Base-by-base conservation (phyloP, 2,113 vertebrate genomes). In the Perognathus longimembris region DNA sequence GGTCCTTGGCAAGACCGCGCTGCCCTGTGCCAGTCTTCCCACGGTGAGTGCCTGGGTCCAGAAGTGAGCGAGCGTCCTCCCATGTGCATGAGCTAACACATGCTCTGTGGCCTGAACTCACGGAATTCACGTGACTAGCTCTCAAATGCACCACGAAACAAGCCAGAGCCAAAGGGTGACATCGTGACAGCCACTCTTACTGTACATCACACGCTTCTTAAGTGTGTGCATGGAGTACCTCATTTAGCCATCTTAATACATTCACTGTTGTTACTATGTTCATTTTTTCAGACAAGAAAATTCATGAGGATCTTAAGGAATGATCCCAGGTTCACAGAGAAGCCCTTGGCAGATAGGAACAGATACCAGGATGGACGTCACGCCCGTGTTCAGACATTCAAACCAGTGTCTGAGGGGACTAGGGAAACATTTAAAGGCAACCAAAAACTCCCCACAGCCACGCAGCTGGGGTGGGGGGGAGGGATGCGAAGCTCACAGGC, bases 401-500 rank as follows among this genome's bases (percentile, higher is more conserved):
- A 11, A 38, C 7, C 1, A 14, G 4, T 17, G 66, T 38, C 3
- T 24, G 9, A 1, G 1, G 12, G 0, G 1, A n/a, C 50, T 11
- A 54, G 42, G 57, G 17, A 45, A 24, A 34, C 7, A 8, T 24
- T 17, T 17, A 20, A 54, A 67, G 34, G 17, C 57, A 32, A 18
- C 4, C 38, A 7, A 42, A 67, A 30, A 40, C 10, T 9, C 22
- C 3, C 40, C 28, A 34, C 17, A 21, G 17, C 1, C n/a, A n/a
- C n/a, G n/a, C n/a, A n/a, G n/a, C n/a, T n/a, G n/a, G n/a, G n/a
- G n/a, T n/a, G n/a, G n/a, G n/a, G n/a, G n/a, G n/a, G n/a, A n/a
- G n/a, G n/a, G 50, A 54, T 3, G 50, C 17, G 50, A 54, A 54
- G 50, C 50, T 18, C 4, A 54, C 17, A 54, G 50, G 4, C 50